These are phyloP conservation scores for Choloepus hoffmanni DNA, from an alignment of 2,113 vertebrate genomes.

Conservation along the genomic window DNA sequence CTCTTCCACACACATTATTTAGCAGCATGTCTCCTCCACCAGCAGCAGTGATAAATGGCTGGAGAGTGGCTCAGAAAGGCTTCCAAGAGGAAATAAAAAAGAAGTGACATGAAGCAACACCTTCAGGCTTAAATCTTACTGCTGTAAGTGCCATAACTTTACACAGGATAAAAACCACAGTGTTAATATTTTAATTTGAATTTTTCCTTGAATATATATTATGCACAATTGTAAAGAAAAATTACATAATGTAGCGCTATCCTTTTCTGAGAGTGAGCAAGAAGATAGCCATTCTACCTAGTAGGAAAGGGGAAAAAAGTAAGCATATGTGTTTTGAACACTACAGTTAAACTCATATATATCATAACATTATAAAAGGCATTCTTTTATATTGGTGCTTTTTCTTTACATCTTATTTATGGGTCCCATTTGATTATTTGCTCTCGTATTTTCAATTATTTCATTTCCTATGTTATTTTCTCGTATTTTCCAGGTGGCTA, in stretches of 20 bases:
- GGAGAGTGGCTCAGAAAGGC: not conserved
- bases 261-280: not conserved
- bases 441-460: not conserved
- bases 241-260: not conserved
- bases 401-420: not conserved
- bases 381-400: too few species aligned
- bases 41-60: not conserved
- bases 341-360: too few species aligned
- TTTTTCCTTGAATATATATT: not conserved
- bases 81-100: not conserved
- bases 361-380: too few species aligned
- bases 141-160: not conserved
- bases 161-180: not conserved
- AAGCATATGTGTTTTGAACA: too few species aligned
- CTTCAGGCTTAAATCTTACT: not conserved
- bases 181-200: not conserved
- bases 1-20: not conserved
- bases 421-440: not conserved
- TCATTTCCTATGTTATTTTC: not conserved
- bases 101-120: not conserved
- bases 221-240: not conserved
- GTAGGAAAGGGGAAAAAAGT: not conserved
- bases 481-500: not conserved
- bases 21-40: not conserved
- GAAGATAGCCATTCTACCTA: not conserved